phyloP scores from a whole-genome alignment of 2,113 vertebrate genomes.

The Notarius lentiginosus region DNA sequence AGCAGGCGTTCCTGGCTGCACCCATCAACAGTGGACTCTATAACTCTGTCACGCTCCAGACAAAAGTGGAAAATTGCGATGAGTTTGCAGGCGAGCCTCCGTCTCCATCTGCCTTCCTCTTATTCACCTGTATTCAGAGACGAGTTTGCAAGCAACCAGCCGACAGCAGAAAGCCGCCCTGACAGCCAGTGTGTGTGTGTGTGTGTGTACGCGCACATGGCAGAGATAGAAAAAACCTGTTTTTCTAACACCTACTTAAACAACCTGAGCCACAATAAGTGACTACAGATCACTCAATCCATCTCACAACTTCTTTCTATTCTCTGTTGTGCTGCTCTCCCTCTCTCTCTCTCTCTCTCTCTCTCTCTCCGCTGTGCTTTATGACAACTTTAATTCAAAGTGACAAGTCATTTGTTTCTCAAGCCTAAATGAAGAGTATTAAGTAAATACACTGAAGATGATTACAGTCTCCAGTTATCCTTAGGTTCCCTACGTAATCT shows the following conservation, averaged over 20 bases:
- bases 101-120: neutral
- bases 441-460: slow-evolving; percentile 50
- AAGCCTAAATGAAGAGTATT: slow-evolving; percentile 62
- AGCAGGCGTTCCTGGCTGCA: neutral
- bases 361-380: slow-evolving; percentile 45
- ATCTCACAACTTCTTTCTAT: neutral
- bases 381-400: slow-evolving; percentile 57
- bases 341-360: neutral
- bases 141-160: neutral
- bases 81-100: neutral
- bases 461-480: slow-evolving; percentile 37
- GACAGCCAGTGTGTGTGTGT: neutral
- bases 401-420: slow-evolving; percentile 55
- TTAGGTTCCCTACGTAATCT: neutral
- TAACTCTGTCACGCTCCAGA: slow-evolving; percentile 4
- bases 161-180: neutral
- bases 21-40: neutral
- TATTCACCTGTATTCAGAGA: slow-evolving; percentile 29
- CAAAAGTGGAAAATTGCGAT: slow-evolving; percentile 37
- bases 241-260: slow-evolving; percentile 19
- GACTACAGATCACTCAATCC: neutral
- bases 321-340: neutral
- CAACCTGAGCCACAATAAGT: neutral
- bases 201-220: slow-evolving; percentile 7
- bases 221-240: neutral